Evolutionary conservation across 2,797 vertebrate species (phyloP).

Genomic region (Syngnathus acus): DNA sequence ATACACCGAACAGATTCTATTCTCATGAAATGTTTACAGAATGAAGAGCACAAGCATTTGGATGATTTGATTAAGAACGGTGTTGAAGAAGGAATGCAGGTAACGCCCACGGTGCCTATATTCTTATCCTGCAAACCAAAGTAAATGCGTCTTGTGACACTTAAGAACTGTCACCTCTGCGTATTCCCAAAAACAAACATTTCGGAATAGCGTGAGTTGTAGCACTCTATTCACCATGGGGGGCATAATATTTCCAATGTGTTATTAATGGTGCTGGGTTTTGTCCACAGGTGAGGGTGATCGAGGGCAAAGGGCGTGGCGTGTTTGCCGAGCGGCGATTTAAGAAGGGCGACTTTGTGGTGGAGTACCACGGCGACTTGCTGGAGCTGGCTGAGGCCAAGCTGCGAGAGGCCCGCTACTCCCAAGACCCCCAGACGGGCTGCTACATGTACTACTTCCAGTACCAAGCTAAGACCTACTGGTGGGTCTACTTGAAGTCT

Average conservation of each 20-base stretch:
- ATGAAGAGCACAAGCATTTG: conserved; percentile 79
- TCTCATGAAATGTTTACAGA: conserved; percentile 54
- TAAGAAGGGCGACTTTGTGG: conserved; percentile 84
- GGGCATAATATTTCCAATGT: too few relatives aligned
- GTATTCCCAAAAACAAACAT: too few relatives aligned
- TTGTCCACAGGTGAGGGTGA: conserved; percentile 75
- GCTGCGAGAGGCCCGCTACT: conserved; percentile 76
- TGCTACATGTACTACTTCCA: conserved; percentile 99
- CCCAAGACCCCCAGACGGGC: conserved; percentile 83
- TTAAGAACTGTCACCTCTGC: too few relatives aligned
- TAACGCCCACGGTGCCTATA: conserved; percentile 37
- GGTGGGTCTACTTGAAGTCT: conserved; percentile 61
- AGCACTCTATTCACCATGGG: too few relatives aligned
- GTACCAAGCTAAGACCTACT: conserved; percentile 86
- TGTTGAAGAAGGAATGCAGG: conserved; percentile 88
- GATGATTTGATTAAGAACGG: conserved; percentile 81
- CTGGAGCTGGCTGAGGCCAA: conserved; percentile 82
- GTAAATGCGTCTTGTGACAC: neutral
- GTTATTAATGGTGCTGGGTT: neutral
- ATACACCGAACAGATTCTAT: neutral
- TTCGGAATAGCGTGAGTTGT: too few relatives aligned
- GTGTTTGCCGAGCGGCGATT: conserved; percentile 80
- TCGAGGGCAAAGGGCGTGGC: conserved; percentile 86
- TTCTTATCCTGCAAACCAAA: neutral
- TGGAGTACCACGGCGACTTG: conserved; percentile 91